Percentiles rank a stretch among this genome's conserved stretches.
Conservation (phyloP, 2,888 invertebrate genomes). For the Tachystola acroxantha region DNA sequence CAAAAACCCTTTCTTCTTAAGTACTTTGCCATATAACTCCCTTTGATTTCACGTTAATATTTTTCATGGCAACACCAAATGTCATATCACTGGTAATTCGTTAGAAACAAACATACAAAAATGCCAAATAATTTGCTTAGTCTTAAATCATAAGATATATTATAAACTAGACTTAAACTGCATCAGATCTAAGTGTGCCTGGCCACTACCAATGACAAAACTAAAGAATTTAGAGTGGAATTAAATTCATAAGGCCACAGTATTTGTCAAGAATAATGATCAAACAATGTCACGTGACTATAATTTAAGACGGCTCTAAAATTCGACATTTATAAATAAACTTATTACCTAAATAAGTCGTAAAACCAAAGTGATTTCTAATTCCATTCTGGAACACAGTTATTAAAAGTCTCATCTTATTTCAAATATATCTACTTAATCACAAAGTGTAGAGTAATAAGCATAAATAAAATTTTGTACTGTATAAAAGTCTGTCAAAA, state of each 20-base stretch:
- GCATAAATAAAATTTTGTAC: conserved; percentile 14
- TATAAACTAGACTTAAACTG: too few species aligned
- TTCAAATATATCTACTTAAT: background rate
- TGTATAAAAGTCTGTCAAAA: conserved; percentile 7
- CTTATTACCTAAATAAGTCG: background rate
- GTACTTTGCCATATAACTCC: conserved; percentile 11
- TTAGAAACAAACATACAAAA: too few species aligned
- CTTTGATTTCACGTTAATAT: conserved; percentile 1
- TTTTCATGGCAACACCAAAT: conserved; percentile 6
- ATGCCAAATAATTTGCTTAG: too few species aligned
- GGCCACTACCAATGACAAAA: too few species aligned
- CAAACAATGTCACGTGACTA: background rate
- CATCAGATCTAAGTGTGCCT: too few species aligned
- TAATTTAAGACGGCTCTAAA: conserved; percentile 7
- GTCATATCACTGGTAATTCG: background rate
- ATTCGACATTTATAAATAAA: conserved; percentile 1
- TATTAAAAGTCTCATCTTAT: background rate
- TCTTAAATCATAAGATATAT: too few species aligned
- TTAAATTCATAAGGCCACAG: too few species aligned
- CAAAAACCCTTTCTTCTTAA: conserved; percentile 3
- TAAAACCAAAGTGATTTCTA: too few species aligned
- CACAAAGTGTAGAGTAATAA: conserved; percentile 1
- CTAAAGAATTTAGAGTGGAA: too few species aligned
- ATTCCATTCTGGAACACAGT: background rate
- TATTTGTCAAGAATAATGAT: too few species aligned